Evolutionary conservation across 2,797 vertebrate genomes (phyloP).

Genomic region (Pseudotriccus pelzelni): DNA sequence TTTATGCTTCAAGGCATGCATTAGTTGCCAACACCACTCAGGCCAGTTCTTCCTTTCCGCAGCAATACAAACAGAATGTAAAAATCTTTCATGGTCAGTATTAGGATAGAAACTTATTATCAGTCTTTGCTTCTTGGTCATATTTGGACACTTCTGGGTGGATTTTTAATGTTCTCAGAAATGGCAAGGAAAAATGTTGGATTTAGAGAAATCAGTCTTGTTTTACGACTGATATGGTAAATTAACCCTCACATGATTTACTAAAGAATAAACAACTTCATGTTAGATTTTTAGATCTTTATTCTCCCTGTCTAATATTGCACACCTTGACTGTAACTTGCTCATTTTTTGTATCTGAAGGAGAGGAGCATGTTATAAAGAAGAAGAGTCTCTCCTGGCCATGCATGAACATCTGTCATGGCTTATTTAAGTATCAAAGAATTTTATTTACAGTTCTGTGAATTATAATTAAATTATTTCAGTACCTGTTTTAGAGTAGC

Average conservation of each 20-base stretch:
- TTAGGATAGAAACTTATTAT: not conserved
- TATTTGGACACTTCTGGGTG: not conserved
- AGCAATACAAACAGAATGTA: not conserved
- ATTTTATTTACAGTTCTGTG: conserved; percentile 22
- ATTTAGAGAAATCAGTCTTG: not conserved
- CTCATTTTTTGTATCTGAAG: conserved; percentile 9
- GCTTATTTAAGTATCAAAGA: conserved; percentile 56
- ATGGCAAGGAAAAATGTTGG: not conserved
- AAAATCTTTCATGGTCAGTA: not conserved
- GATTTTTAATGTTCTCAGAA: not conserved
- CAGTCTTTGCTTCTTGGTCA: not conserved
- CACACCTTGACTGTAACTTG: not conserved
- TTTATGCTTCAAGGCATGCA: not conserved
- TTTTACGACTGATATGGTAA: not conserved
- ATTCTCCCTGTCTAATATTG: not conserved
- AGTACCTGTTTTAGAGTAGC: not conserved
- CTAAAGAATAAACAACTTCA: not conserved
- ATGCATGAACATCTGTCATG: conserved; percentile 27
- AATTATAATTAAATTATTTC: conserved; percentile 27
- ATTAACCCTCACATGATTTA: not conserved
- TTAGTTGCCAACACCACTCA: not conserved
- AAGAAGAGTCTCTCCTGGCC: conserved; percentile 42
- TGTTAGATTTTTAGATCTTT: conserved; percentile 9
- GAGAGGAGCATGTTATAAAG: not conserved
- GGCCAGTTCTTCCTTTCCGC: not conserved